phyloP scores from a whole-genome alignment of 2,113 vertebrate genomes.

The Semicossyphus pulcher region DNA sequence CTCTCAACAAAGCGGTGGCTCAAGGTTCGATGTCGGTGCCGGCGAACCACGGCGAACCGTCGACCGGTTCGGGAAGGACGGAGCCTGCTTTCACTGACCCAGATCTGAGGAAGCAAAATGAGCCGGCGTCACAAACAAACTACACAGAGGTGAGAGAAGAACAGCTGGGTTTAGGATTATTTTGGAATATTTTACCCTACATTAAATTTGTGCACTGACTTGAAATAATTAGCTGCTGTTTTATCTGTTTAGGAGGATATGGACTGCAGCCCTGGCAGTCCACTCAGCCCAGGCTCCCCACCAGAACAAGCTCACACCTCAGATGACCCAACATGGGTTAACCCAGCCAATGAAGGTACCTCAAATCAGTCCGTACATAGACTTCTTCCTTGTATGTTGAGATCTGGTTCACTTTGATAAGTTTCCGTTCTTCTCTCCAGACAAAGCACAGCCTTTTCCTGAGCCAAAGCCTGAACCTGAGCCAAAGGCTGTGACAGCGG shows the following conservation, averaged over 20 bases:
- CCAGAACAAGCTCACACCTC: conserved; percentile 74
- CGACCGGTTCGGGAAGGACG: conserved; percentile 29
- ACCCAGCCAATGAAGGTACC: conserved; percentile 65
- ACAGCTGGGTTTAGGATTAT: neutral
- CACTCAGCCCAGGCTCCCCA: conserved; percentile 81
- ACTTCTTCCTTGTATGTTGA: conserved; percentile 5
- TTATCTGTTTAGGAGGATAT: conserved; percentile 83
- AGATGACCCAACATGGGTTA: conserved; percentile 74
- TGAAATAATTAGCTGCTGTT: conserved; percentile 4
- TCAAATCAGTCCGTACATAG: neutral
- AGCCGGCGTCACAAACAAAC: conserved; percentile 65
- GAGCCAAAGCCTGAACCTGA: conserved; percentile 38
- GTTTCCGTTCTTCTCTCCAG: conserved; percentile 49
- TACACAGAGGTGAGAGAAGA: conserved; percentile 71
- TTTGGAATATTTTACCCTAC: neutral
- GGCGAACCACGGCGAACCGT: conserved; percentile 55
- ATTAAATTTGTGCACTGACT: neutral
- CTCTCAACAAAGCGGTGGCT: conserved; percentile 80
- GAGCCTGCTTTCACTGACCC: conserved; percentile 34
- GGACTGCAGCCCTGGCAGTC: conserved; percentile 84
- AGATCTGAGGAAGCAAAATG: conserved; percentile 53
- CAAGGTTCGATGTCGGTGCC: conserved; percentile 60
- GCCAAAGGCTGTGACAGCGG: neutral
- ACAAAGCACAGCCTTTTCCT: conserved; percentile 51
- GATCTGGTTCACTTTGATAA: conserved; percentile 11